Percentiles rank a stretch among this genome's conserved stretches.
Evolutionary conservation across 2,113 vertebrate genomes (phyloP).

Genomic region (Meles meles): DNA sequence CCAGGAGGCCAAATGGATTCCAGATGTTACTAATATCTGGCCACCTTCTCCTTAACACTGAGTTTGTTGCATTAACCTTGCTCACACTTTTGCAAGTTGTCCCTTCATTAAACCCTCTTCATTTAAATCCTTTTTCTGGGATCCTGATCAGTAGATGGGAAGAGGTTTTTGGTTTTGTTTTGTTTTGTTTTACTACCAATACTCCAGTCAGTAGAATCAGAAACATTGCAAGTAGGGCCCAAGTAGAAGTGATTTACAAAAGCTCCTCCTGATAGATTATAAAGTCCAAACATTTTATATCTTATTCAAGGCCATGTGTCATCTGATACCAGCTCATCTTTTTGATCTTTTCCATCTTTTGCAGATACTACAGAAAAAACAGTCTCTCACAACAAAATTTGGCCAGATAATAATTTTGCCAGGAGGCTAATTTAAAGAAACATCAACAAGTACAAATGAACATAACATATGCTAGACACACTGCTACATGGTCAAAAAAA

Average conservation of each 20-base stretch:
- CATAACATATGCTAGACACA: neutral
- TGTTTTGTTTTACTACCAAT: neutral
- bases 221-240: neutral
- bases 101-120: neutral
- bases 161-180: neutral
- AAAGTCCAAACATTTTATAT: neutral
- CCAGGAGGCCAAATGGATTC: neutral
- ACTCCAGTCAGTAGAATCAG: neutral
- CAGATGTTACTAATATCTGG: conserved; percentile 39
- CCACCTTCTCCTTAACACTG: neutral
- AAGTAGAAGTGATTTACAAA: neutral
- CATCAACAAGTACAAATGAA: neutral
- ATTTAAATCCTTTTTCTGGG: neutral
- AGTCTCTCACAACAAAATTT: neutral
- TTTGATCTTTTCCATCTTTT: neutral
- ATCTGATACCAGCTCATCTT: neutral
- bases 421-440: conserved; percentile 2
- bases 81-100: neutral
- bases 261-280: neutral
- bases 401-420: neutral
- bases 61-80: neutral
- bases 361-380: neutral
- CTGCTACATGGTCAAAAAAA: neutral
- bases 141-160: neutral
- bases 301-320: neutral